Conservation (phyloP, 2,113 vertebrate genomes). For the Vombatus ursinus region DNA sequence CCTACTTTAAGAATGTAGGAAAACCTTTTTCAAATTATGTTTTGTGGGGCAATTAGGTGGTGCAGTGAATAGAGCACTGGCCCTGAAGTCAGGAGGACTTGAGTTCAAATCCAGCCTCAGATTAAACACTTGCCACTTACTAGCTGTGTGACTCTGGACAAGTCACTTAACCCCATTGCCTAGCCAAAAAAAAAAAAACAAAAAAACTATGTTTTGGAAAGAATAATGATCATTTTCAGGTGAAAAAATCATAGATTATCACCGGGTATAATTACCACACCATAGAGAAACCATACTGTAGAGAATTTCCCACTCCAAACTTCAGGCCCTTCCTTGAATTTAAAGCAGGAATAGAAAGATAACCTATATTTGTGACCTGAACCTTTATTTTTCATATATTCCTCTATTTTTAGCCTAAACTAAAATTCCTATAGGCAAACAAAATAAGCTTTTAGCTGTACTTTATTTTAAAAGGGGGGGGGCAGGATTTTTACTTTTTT, state of each 20-base stretch:
- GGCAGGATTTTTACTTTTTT: background rate
- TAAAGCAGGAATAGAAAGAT: background rate
- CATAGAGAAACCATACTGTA: background rate
- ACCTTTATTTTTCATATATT: background rate
- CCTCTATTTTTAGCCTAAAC: conserved; percentile 2
- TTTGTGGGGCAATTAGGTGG: no score
- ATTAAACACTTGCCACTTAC: no score
- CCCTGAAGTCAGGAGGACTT: no score
- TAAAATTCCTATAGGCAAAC: background rate
- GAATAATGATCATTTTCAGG: background rate
- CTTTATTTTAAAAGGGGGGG: background rate
- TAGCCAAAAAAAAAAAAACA: no score
- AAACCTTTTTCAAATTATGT: background rate
- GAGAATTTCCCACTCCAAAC: background rate
- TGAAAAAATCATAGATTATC: conserved; percentile 12
- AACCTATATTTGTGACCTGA: background rate
- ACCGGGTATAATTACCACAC: conserved; percentile 27
- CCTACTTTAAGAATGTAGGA: background rate
- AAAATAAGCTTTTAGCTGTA: background rate
- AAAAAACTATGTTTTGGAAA: background rate
- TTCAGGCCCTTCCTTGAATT: background rate
- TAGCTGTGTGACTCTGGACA: no score
- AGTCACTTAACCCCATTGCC: no score
- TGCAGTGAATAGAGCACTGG: no score
- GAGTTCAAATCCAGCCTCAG: no score